Conservation (phyloP, 2,888 invertebrate species). For the Troides helena region DNA sequence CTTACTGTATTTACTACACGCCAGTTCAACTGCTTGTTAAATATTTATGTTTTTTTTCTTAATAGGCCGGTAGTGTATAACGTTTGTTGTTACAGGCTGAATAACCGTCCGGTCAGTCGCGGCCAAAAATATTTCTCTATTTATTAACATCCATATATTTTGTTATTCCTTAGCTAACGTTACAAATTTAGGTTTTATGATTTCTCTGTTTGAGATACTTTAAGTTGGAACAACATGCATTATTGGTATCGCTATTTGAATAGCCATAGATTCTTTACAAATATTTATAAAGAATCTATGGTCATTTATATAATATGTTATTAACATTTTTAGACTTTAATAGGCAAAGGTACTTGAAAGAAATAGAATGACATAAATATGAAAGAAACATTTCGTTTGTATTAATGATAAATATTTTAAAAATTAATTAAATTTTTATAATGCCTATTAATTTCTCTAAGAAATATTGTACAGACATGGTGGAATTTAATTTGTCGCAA, state of each 20-base stretch:
- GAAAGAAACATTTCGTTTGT: too few relatives aligned
- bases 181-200: constrained; percentile 13
- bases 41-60: constrained; percentile 4
- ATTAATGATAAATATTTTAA: too few relatives aligned
- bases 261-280: background rate
- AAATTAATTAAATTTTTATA: too few relatives aligned
- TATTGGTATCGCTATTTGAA: background rate
- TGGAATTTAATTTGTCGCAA: too few relatives aligned
- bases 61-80: constrained; percentile 24
- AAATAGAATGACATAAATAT: too few relatives aligned
- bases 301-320: too few relatives aligned
- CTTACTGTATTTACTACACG: constrained; percentile 3
- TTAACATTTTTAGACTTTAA: too few relatives aligned
- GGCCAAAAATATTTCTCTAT: constrained; percentile 10
- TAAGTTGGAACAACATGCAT: constrained; percentile 13
- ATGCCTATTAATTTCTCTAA: too few relatives aligned
- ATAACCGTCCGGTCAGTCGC: constrained; percentile 12
- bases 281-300: background rate
- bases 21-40: constrained; percentile 11
- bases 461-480: too few relatives aligned
- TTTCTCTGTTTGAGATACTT: constrained; percentile 11
- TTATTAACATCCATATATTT: constrained; percentile 27
- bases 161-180: constrained; percentile 18
- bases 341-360: too few relatives aligned
- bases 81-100: constrained; percentile 8